phyloP scores from a whole-genome alignment of 1,140 invertebrate species.

The Papilio aristodemus region DNA sequence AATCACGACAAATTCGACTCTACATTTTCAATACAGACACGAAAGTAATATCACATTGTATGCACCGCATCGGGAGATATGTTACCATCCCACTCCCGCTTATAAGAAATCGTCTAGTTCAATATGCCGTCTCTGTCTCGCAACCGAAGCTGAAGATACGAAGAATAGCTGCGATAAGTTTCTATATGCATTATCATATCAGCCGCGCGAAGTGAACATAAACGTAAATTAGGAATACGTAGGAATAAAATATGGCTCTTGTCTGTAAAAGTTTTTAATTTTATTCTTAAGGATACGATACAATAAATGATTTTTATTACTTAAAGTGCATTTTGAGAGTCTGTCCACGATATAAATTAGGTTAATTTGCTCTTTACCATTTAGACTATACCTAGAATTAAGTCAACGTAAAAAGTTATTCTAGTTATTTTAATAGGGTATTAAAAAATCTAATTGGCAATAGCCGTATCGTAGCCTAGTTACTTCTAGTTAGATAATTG shows the following conservation, averaged over 20 bases:
- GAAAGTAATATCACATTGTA: conserved; percentile 36
- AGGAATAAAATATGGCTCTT: conserved; percentile 27
- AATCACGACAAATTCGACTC: conserved; percentile 34
- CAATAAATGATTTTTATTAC: not conserved
- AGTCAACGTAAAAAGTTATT: too few species aligned
- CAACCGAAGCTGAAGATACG: conserved; percentile 27
- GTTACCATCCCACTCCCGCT: conserved; percentile 32
- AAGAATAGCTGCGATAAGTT: conserved; percentile 29
- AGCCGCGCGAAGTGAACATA: conserved; percentile 30
- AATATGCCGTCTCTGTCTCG: not conserved
- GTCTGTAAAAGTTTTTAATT: conserved; percentile 24
- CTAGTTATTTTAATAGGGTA: too few species aligned
- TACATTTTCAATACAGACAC: conserved; percentile 38
- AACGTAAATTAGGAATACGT: conserved; percentile 33
- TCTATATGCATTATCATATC: conserved; percentile 35
- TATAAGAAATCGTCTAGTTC: not conserved
- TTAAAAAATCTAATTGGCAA: too few species aligned
- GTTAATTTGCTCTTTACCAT: too few species aligned
- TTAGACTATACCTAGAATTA: too few species aligned
- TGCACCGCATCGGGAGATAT: conserved; percentile 38
- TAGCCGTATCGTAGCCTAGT: too few species aligned
- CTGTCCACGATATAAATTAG: too few species aligned
- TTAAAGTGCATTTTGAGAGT: too few species aligned
- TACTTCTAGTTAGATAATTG: too few species aligned
- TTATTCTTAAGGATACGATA: conserved; percentile 6